phyloP scores from a whole-genome alignment of 2,113 vertebrate genomes.

The Dicerorhinus sumatrensis region DNA sequence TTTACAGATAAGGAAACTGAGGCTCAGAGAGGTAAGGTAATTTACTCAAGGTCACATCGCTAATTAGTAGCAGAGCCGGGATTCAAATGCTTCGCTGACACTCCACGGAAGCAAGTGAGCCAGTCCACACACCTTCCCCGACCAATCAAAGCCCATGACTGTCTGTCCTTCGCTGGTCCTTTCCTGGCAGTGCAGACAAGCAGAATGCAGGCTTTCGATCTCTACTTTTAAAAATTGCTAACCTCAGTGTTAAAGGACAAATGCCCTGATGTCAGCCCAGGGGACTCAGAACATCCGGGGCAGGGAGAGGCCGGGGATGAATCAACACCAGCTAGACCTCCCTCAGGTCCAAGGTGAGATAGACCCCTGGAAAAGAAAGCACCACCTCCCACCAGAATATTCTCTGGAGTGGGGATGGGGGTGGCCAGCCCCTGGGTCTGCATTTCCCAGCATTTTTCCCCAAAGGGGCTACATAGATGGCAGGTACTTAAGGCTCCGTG shows the following conservation, averaged over 20 bases:
- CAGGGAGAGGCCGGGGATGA: rapidly evolving
- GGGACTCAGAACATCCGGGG: background rate
- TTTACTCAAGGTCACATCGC: background rate
- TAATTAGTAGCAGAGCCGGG: background rate
- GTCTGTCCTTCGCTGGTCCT: background rate
- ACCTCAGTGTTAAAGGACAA: background rate
- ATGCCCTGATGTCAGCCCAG: background rate
- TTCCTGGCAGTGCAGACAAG: background rate
- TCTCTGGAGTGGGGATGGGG: background rate
- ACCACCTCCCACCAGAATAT: background rate
- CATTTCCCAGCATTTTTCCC: background rate
- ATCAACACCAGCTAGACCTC: background rate
- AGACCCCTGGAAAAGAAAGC: background rate
- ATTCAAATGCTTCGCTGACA: background rate
- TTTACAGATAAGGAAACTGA: background rate
- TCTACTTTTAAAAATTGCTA: background rate
- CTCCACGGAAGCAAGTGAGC: rapidly evolving
- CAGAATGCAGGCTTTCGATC: rapidly evolving
- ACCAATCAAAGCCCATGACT: rapidly evolving
- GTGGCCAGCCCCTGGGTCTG: background rate
- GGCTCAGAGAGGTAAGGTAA: background rate
- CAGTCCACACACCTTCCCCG: background rate
- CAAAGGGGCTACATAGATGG: rapidly evolving
- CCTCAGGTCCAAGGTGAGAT: background rate
- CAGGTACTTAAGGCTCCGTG: background rate